phyloP scores from a whole-genome alignment of 2,888 invertebrate genomes.

The Andrena marginata region DNA sequence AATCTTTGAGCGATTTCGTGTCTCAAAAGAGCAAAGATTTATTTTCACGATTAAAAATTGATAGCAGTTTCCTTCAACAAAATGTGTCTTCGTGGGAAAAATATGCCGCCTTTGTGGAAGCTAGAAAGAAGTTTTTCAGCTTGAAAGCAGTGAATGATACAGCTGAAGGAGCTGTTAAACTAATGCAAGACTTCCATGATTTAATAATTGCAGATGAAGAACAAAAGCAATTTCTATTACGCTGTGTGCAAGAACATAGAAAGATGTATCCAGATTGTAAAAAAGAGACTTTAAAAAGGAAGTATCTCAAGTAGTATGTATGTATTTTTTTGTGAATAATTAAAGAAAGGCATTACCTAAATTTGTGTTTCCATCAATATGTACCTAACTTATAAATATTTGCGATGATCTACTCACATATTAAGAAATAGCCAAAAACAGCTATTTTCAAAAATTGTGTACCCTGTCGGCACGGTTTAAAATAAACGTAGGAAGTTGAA shows the following conservation, averaged over 20 bases:
- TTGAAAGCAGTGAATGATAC: slow-evolving; percentile 62
- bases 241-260: slow-evolving; percentile 54
- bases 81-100: slow-evolving; percentile 41
- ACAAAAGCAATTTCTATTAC: slow-evolving; percentile 69
- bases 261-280: slow-evolving; percentile 26
- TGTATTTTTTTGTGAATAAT: no score
- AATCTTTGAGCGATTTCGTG: slow-evolving; percentile 27
- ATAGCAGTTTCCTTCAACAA: slow-evolving; percentile 33
- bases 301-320: no score
- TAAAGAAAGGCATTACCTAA: no score
- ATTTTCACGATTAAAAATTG: slow-evolving; percentile 25
- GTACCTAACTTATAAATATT: no score
- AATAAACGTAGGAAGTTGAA: no score
- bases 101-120: slow-evolving; percentile 58
- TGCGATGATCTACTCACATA: no score
- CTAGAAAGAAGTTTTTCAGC: slow-evolving; percentile 50
- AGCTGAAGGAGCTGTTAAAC: slow-evolving; percentile 69
- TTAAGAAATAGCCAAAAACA: no score
- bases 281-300: slow-evolving; percentile 22
- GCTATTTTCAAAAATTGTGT: no score
- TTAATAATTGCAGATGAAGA: slow-evolving; percentile 67
- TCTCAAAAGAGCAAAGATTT: slow-evolving; percentile 24
- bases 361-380: no score
- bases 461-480: no score
- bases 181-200: slow-evolving; percentile 68